phyloP scores from a whole-genome alignment of 2,113 vertebrate species.

The Entomyzon cyanotis region DNA sequence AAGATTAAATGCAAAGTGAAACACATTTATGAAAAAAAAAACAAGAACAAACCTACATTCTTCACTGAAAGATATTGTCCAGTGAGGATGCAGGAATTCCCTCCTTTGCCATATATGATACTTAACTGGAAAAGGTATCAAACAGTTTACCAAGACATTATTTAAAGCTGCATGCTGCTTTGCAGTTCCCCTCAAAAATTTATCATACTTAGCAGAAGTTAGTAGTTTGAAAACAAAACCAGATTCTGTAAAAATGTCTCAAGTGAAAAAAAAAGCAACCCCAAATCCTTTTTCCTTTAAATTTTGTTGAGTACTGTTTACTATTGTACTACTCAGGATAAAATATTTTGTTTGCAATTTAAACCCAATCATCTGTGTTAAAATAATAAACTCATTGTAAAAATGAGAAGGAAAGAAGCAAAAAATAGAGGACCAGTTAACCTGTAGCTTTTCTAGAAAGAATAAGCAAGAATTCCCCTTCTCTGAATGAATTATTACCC shows the following conservation, averaged over 20 bases:
- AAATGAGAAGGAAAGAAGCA: background rate
- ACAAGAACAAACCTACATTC: accelerated
- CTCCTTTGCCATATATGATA: background rate
- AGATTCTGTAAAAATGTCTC: background rate
- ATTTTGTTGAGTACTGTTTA: background rate
- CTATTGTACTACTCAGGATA: background rate
- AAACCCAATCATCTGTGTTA: background rate
- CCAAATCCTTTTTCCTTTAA: accelerated
- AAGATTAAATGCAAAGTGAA: background rate
- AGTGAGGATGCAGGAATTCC: background rate
- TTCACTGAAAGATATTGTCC: background rate
- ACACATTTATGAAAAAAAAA: background rate
- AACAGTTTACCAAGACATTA: background rate
- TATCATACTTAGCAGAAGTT: background rate
- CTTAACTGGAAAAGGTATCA: background rate
- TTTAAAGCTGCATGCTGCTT: background rate
- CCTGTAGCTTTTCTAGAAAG: background rate
- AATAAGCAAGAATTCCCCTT: background rate
- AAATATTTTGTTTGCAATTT: background rate
- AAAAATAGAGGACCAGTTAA: background rate
- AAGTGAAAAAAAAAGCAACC: background rate
- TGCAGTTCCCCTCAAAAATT: background rate
- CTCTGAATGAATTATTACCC: background rate
- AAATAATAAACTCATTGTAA: background rate
- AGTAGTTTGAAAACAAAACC: background rate